These are phyloP conservation scores for Huso huso DNA, from an alignment of 2,797 vertebrate species.

Conservation along the genomic window DNA sequence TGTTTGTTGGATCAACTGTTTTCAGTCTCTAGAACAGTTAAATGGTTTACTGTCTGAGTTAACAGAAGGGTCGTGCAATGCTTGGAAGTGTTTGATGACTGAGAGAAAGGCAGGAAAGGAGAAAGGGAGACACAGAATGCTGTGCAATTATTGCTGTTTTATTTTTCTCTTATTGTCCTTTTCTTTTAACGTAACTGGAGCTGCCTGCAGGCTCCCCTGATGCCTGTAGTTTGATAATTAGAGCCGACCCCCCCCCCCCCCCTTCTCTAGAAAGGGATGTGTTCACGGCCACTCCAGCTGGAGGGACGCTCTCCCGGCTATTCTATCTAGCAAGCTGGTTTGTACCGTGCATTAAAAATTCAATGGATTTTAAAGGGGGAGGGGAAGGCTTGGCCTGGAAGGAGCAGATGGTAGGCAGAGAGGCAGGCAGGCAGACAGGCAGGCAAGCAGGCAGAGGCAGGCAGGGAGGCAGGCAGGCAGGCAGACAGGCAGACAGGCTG, in stretches of 20 bases:
- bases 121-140: neutral
- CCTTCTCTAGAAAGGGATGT: conserved; percentile 20
- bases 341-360: conserved; percentile 49
- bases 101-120: neutral
- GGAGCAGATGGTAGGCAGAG: conserved; percentile 27
- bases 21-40: too few species aligned
- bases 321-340: conserved; percentile 54
- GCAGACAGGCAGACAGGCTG: conserved; percentile 22
- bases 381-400: neutral
- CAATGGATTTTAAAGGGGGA: conserved; percentile 25
- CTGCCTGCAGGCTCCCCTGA: conserved; percentile 13
- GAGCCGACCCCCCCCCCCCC: conserved; percentile 30
- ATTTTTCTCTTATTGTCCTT: conserved; percentile 6
- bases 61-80: too few species aligned
- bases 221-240: conserved; percentile 51
- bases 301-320: conserved; percentile 32
- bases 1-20: too few species aligned
- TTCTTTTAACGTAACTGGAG: conserved; percentile 16
- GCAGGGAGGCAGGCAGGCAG: conserved; percentile 3
- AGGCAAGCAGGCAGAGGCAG: conserved; percentile 3
- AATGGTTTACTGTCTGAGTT: too few species aligned
- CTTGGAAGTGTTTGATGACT: neutral
- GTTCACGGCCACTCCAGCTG: conserved; percentile 34
- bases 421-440: conserved; percentile 26
- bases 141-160: conserved; percentile 11